A percentile compares a stretch with the other conserved stretches of the same genome.
Conservation (phyloP, 2,113 vertebrate genomes). For the Python bivittatus region DNA sequence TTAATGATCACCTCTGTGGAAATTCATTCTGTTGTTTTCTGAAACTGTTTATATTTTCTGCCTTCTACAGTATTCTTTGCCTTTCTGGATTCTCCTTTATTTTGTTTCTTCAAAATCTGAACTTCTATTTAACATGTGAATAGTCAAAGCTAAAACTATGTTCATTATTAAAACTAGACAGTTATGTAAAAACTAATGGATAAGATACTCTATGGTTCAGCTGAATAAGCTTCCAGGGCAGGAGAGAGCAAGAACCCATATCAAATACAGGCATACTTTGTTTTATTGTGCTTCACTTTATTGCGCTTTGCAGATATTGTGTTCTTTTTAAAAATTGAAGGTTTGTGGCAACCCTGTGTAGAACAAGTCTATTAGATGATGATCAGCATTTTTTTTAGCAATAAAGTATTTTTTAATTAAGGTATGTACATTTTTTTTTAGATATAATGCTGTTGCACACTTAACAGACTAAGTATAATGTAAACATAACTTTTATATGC, state of each 20-base stretch:
- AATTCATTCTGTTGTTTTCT: not conserved
- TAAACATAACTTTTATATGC: too few relatives aligned
- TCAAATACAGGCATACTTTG: too few relatives aligned
- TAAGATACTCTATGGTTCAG: not conserved
- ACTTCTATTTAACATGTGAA: not conserved
- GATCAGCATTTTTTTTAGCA: too few relatives aligned
- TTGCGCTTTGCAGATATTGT: too few relatives aligned
- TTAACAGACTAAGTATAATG: too few relatives aligned
- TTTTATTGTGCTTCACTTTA: too few relatives aligned
- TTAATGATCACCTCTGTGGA: not conserved
- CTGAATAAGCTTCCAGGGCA: not conserved
- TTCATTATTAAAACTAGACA: not conserved
- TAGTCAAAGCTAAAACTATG: not conserved
- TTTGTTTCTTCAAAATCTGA: not conserved
- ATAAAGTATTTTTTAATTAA: too few relatives aligned
- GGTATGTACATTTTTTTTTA: too few relatives aligned
- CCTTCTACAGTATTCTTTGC: not conserved
- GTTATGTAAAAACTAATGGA: not conserved
- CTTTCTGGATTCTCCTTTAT: not conserved
- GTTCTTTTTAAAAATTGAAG: too few relatives aligned
- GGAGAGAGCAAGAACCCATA: not conserved
- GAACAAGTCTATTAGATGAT: too few relatives aligned
- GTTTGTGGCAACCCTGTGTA: too few relatives aligned
- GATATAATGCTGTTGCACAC: too few relatives aligned
- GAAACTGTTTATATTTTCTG: not conserved